phyloP scores from a whole-genome alignment of 2,888 invertebrate genomes.

The Drosophila prostipennis region DNA sequence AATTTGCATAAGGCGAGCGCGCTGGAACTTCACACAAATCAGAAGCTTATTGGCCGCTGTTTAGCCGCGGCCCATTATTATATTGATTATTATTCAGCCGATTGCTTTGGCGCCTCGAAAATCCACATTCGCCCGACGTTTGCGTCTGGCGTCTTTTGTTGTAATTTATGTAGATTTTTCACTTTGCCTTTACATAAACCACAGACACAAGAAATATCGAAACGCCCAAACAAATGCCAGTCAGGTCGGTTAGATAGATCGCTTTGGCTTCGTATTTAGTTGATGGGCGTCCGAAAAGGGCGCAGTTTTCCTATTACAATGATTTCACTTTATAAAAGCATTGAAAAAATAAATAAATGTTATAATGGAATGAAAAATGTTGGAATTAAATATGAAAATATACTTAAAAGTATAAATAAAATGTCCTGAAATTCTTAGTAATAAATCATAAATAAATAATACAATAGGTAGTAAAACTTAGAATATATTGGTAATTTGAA shows the following conservation, averaged over 20 bases:
- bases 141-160: slow-evolving; percentile 30
- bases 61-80: slow-evolving; percentile 70
- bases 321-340: background rate
- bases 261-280: slow-evolving; percentile 35
- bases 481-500: no score
- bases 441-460: no score
- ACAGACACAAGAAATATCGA: slow-evolving; percentile 56
- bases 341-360: background rate
- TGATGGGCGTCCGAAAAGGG: slow-evolving; percentile 1
- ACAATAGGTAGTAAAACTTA: no score
- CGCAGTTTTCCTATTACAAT: no score
- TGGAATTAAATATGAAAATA: no score
- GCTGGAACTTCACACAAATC: slow-evolving; percentile 73
- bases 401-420: no score
- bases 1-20: slow-evolving; percentile 64
- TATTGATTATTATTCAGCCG: slow-evolving; percentile 56
- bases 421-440: no score
- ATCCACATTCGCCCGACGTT: slow-evolving; percentile 12
- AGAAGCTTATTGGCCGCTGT: slow-evolving; percentile 72
- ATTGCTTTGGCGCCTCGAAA: slow-evolving; percentile 58
- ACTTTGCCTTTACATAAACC: slow-evolving; percentile 47
- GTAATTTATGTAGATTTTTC: slow-evolving; percentile 61
- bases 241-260: slow-evolving; percentile 39
- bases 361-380: no score
- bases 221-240: slow-evolving; percentile 74